phyloP scores from a whole-genome alignment of 2,888 invertebrate genomes.

The Temnothorax rugatulus region DNA sequence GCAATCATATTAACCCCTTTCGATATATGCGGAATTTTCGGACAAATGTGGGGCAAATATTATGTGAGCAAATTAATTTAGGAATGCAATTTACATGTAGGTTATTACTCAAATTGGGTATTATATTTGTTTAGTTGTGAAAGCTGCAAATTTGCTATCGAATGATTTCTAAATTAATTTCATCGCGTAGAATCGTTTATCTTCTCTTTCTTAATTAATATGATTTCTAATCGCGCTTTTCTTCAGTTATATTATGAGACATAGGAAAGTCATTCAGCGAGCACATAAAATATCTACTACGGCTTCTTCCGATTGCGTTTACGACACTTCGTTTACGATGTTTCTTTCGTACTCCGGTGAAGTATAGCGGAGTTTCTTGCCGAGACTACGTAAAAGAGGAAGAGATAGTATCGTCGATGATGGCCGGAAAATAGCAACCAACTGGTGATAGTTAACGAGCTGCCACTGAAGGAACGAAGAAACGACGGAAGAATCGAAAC shows the following conservation, averaged over 20 bases:
- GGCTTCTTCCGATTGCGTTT: slow-evolving; percentile 68
- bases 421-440: slow-evolving; percentile 56
- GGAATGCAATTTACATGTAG: not conserved
- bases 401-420: slow-evolving; percentile 44
- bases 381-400: slow-evolving; percentile 1
- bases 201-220: not conserved
- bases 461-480: slow-evolving; percentile 61
- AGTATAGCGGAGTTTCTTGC: slow-evolving; percentile 50
- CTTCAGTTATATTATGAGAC: not conserved
- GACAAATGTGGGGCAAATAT: not conserved
- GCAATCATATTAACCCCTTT: slow-evolving; percentile 22
- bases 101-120: slow-evolving; percentile 12
- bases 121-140: not conserved
- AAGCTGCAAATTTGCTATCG: not conserved
- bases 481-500: slow-evolving; percentile 51
- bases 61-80: not conserved
- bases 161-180: not conserved
- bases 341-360: slow-evolving; percentile 69
- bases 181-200: not conserved
- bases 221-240: not conserved
- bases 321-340: slow-evolving; percentile 70
- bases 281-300: slow-evolving; percentile 27
- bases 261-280: slow-evolving; percentile 16
- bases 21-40: not conserved
- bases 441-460: slow-evolving; percentile 72